These are phyloP conservation scores for Misgurnus mizolepis DNA, from an alignment of 2,113 vertebrate species.

Conservation along the genomic window DNA sequence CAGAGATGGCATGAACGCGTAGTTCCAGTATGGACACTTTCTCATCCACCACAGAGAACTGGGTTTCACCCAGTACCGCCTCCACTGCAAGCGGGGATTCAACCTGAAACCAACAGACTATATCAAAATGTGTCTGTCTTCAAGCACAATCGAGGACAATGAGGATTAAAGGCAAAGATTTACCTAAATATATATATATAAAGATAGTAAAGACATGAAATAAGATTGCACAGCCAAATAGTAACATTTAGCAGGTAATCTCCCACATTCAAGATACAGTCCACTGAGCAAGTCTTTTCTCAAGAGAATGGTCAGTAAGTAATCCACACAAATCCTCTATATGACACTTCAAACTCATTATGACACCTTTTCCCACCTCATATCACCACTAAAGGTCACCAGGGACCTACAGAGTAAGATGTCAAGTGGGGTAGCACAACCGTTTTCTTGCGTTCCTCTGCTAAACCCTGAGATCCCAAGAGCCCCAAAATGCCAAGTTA, in stretches of 20 bases:
- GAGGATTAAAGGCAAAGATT: background rate
- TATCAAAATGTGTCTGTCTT: background rate
- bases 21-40: conserved; percentile 94
- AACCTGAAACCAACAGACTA: conserved; percentile 74
- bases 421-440: conserved; percentile 30
- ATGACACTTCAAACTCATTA: conserved; percentile 50
- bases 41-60: conserved; percentile 90
- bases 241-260: conserved; percentile 18
- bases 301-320: background rate
- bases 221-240: background rate
- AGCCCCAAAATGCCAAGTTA: background rate
- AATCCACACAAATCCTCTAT: conserved; percentile 38
- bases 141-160: background rate
- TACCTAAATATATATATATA: background rate
- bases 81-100: conserved; percentile 91
- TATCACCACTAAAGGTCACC: conserved; percentile 53
- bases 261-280: conserved; percentile 3
- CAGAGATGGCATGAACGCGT: conserved; percentile 87
- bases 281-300: conserved; percentile 4
- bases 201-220: background rate
- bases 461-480: background rate
- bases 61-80: conserved; percentile 83
- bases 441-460: background rate
- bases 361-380: conserved; percentile 51
- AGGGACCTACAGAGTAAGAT: conserved; percentile 51